phyloP scores from a whole-genome alignment of 2,888 invertebrate genomes.

The Synergus gifuensis region DNA sequence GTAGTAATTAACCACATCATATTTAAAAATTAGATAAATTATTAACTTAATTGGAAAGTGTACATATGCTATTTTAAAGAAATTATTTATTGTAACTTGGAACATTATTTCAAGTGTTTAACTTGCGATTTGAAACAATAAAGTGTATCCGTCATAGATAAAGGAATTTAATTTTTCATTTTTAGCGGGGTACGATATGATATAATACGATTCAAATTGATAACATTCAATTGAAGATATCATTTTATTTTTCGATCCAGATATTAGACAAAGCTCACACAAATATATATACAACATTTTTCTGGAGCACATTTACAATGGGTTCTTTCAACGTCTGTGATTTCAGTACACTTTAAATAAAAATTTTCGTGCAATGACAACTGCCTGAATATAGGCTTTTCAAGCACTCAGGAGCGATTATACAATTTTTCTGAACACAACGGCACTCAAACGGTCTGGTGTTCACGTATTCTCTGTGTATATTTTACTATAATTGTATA shows the following conservation, averaged over 20 bases:
- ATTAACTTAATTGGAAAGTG: background rate
- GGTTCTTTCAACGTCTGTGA: conserved; percentile 47
- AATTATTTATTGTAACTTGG: background rate
- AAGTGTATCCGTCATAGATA: background rate
- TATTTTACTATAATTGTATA: background rate
- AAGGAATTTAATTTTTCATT: background rate
- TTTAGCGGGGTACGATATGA: too few relatives aligned
- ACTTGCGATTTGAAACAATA: background rate
- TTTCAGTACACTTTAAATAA: conserved; percentile 44
- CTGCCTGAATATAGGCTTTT: background rate
- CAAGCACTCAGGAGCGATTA: background rate
- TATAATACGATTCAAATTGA: background rate
- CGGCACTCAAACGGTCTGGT: background rate
- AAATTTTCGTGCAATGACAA: background rate
- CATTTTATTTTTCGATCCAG: conserved; percentile 69
- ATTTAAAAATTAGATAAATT: background rate
- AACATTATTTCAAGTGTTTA: background rate
- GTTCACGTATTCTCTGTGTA: background rate
- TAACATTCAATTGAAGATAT: conserved; percentile 65
- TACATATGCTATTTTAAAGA: background rate
- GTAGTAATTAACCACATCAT: background rate
- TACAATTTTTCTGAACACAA: background rate
- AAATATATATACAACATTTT: conserved; percentile 66
- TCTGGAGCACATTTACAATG: conserved; percentile 72
- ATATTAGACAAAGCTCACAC: conserved; percentile 72